These are phyloP conservation scores for Idaea straminata DNA, from an alignment of 2,888 invertebrate species.

Conservation along the genomic window DNA sequence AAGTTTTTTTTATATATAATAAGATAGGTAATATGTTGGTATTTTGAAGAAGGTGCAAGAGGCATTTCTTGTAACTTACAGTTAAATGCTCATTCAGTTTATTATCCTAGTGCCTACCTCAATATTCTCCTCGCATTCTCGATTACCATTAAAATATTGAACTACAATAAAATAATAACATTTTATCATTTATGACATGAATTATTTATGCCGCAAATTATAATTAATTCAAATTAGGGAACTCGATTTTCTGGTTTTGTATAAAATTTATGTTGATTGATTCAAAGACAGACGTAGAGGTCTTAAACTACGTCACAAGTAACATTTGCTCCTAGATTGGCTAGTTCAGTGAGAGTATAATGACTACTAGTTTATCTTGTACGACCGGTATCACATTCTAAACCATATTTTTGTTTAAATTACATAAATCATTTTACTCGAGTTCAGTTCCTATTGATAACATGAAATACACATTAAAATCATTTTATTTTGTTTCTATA, in stretches of 20 bases:
- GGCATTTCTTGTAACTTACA: conserved; percentile 37
- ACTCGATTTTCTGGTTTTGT: conserved; percentile 15
- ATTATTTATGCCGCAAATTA: conserved; percentile 13
- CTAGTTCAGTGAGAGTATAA: background rate
- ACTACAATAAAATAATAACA: conserved; percentile 4
- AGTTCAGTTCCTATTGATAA: background rate
- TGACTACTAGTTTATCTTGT: background rate
- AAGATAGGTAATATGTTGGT: background rate
- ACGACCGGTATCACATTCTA: background rate
- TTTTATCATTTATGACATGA: conserved; percentile 15
- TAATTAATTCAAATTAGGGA: conserved; percentile 7
- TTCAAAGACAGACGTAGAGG: background rate
- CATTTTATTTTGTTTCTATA: background rate
- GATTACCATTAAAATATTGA: conserved; percentile 21
- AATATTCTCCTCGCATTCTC: conserved; percentile 23
- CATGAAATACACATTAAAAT: background rate
- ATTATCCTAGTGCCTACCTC: conserved; percentile 27
- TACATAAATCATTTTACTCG: background rate
- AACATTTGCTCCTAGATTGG: background rate
- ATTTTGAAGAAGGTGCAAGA: conserved; percentile 25
- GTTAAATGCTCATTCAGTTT: conserved; percentile 43
- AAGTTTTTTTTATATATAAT: no score
- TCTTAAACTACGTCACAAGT: background rate
- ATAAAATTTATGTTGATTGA: conserved; percentile 5
- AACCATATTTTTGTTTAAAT: background rate